A percentile compares a stretch with the other conserved stretches of the same genome.
Conservation (phyloP, 1,140 invertebrate species). For the Antheraea pernyi region DNA sequence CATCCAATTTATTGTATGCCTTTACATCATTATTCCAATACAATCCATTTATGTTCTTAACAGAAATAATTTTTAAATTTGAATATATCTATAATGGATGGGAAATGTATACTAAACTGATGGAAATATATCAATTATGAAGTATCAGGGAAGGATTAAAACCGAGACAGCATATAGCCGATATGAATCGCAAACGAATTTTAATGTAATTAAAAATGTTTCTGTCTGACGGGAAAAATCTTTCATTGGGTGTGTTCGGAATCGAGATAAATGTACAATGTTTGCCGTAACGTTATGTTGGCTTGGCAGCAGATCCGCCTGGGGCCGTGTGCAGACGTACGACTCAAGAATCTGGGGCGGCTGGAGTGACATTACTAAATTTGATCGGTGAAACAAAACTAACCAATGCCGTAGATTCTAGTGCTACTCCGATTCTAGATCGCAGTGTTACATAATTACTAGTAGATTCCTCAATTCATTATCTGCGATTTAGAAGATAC, state of each 20-base stretch:
- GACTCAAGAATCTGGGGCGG: constrained; percentile 68
- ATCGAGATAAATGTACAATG: constrained; percentile 61
- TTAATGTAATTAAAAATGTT: constrained; percentile 37
- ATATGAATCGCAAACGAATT: constrained; percentile 17
- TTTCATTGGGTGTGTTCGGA: constrained; percentile 37
- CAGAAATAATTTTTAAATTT: not conserved
- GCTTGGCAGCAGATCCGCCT: constrained; percentile 58
- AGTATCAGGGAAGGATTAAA: not conserved
- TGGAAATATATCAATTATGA: too few species aligned
- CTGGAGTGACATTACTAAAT: constrained; percentile 77
- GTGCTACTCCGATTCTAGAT: constrained; percentile 15
- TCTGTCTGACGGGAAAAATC: constrained; percentile 58
- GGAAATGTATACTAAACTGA: not conserved
- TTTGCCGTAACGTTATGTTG: constrained; percentile 58
- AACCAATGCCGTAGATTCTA: constrained; percentile 55
- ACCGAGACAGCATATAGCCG: not conserved
- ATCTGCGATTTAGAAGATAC: not conserved
- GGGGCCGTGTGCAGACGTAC: constrained; percentile 69
- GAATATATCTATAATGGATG: not conserved
- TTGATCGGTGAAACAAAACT: constrained; percentile 69
- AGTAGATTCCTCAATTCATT: not conserved
- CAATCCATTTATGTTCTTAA: not conserved
- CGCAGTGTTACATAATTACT: constrained; percentile 5
- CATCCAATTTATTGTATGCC: not conserved
- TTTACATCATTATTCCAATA: not conserved